phyloP scores from a whole-genome alignment of 2,888 invertebrate species.

The Gerris lacustris region DNA sequence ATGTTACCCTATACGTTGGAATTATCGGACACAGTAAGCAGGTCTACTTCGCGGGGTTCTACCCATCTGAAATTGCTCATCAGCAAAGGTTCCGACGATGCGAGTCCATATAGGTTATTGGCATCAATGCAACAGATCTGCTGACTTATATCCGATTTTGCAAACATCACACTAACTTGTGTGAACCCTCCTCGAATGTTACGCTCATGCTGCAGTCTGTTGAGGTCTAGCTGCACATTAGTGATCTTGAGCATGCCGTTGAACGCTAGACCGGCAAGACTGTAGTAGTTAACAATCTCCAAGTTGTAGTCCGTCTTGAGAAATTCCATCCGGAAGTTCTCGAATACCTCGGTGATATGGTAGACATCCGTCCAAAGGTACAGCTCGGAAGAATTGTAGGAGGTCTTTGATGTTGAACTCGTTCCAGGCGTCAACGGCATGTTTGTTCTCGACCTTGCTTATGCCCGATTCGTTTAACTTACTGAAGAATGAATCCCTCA shows the following conservation, averaged over 20 bases:
- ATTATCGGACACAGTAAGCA: slow-evolving; percentile 10
- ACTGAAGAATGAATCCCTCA: slow-evolving; percentile 29
- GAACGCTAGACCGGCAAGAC: slow-evolving; percentile 17
- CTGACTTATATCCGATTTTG: slow-evolving; percentile 18
- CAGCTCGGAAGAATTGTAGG: slow-evolving; percentile 32
- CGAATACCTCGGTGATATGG: slow-evolving; percentile 22
- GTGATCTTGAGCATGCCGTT: slow-evolving; percentile 18
- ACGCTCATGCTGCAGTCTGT: slow-evolving; percentile 19
- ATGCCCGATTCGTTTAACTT: slow-evolving; percentile 27
- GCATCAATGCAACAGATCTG: slow-evolving; percentile 19
- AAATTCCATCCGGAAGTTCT: slow-evolving; percentile 22
- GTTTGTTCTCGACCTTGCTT: slow-evolving; percentile 31
- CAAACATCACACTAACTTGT: slow-evolving; percentile 5
- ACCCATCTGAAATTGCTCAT: slow-evolving; percentile 19
- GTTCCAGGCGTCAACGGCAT: slow-evolving; percentile 34
- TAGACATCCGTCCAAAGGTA: slow-evolving; percentile 20
- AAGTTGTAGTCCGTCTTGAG: slow-evolving; percentile 13
- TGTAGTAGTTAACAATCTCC: slow-evolving; percentile 21
- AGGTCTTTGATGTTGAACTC: slow-evolving; percentile 32
- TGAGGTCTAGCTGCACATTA: slow-evolving; percentile 20
- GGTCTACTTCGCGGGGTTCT: slow-evolving; percentile 8
- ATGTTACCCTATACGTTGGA: slow-evolving; percentile 17
- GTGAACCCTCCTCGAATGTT: slow-evolving; percentile 21
- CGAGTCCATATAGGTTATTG: slow-evolving; percentile 20
- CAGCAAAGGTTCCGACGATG: slow-evolving; percentile 15